A percentile compares a stretch with the other conserved stretches of the same genome.
Conservation (phyloP, 2,888 invertebrate genomes). For the Amorpha juglandis region DNA sequence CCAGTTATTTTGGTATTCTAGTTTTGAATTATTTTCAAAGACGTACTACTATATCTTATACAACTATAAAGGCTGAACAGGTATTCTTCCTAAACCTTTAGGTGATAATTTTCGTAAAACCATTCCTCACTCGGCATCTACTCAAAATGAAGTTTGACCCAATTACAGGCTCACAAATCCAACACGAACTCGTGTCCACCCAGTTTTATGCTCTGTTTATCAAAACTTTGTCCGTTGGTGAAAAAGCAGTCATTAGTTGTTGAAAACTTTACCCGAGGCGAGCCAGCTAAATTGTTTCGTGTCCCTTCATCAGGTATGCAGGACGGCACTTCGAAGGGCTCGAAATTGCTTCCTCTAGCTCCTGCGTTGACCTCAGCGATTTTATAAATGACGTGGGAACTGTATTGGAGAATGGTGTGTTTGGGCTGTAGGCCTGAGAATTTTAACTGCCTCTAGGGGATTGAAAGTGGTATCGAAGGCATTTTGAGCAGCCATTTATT, state of each 20-base stretch:
- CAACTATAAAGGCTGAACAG: no score
- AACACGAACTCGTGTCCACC: background rate
- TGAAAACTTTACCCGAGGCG: conserved; percentile 24
- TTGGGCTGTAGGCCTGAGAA: background rate
- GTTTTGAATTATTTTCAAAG: no score
- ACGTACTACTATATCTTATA: no score
- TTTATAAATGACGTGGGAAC: conserved; percentile 15
- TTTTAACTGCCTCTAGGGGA: background rate
- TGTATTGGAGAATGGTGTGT: conserved; percentile 2
- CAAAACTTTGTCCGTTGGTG: conserved; percentile 10
- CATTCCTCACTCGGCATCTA: background rate
- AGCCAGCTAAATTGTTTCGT: conserved; percentile 27
- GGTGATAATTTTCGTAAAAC: background rate
- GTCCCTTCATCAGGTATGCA: conserved; percentile 60
- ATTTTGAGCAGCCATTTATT: background rate
- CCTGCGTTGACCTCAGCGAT: conserved; percentile 25
- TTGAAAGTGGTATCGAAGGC: background rate
- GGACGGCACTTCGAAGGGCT: conserved; percentile 38
- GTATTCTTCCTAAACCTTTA: no score
- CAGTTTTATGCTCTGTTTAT: conserved; percentile 6
- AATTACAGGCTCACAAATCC: background rate
- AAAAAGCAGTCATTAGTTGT: conserved; percentile 25
- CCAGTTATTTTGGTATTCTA: no score
- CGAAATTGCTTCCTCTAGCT: conserved; percentile 47
- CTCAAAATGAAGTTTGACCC: background rate